Conservation (phyloP, 2,888 invertebrate species). For the Lepeophtheirus nordmannii region DNA sequence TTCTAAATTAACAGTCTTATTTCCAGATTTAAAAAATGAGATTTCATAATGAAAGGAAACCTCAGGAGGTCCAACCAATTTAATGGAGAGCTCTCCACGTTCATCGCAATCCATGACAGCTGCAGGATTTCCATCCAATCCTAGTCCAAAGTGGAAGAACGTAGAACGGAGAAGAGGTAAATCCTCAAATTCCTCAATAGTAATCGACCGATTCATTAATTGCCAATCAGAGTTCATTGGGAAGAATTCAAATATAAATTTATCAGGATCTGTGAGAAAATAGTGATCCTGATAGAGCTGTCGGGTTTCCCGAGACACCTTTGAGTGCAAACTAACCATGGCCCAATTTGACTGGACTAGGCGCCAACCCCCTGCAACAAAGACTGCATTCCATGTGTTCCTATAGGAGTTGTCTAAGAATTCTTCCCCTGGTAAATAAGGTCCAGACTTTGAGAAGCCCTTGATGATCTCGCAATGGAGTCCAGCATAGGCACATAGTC, state of each 20-base stretch:
- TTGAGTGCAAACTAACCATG: slow-evolving; percentile 15
- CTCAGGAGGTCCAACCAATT: slow-evolving; percentile 5
- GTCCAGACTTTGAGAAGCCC: slow-evolving; percentile 15
- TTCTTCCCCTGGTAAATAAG: slow-evolving; percentile 24
- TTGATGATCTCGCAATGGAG: slow-evolving; percentile 22
- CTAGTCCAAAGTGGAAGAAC: slow-evolving; percentile 19
- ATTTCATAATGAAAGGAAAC: slow-evolving; percentile 17
- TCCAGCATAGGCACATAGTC: slow-evolving; percentile 23
- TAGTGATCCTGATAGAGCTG: slow-evolving; percentile 24
- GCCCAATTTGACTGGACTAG: slow-evolving; percentile 24
- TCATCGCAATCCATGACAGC: slow-evolving; percentile 16
- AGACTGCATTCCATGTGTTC: slow-evolving; percentile 23
- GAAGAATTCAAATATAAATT: slow-evolving; percentile 24
- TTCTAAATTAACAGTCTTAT: neutral
- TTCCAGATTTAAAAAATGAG: slow-evolving; percentile 21
- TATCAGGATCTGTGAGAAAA: slow-evolving; percentile 23
- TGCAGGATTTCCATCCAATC: slow-evolving; percentile 10
- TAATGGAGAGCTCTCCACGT: slow-evolving; percentile 12
- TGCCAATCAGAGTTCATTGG: slow-evolving; percentile 22
- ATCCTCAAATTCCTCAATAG: slow-evolving; percentile 22
- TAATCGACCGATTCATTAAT: slow-evolving; percentile 18
- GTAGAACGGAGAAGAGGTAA: slow-evolving; percentile 22
- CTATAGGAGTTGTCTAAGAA: slow-evolving; percentile 21
- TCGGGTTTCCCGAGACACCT: slow-evolving; percentile 18
- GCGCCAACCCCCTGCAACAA: slow-evolving; percentile 21